Base-by-base conservation (phyloP, 1,140 invertebrate species). In the Berghia stephanieae region DNA sequence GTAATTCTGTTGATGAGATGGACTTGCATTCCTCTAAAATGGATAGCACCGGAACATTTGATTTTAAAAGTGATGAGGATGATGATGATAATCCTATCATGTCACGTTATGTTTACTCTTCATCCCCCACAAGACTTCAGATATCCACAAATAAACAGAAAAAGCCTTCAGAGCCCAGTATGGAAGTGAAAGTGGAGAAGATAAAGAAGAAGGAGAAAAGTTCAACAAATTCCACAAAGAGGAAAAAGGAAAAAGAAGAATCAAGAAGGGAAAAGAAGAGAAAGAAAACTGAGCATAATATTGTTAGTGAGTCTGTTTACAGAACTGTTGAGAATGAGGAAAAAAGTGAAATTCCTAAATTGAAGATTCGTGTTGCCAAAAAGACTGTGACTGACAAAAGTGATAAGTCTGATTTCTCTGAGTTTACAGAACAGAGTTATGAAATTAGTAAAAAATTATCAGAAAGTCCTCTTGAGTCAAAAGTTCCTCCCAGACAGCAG, bases 31-130 rank as follows among this genome's bases (percentile, higher is more conserved):
- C 49, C 38, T 31, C 74, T 16, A 81, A 79, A 75, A 67, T 74
- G 31, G 78, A 76, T 77, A 79, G 49, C 69, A 73, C 69, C 16
- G 72, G 81, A 69, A 82, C 83, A 0, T 86, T 84, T 82, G 85
- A 85, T 75, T 86, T 85, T 77, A 79, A 82, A 68, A 86, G 85
- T 83, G 85, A 85, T 75, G 86, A 86, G 75, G 81, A 82, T 46
- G 84, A 86, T n/a, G 78, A 83, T 69, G 77, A n/a, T n/a, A n/a
- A 78, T 13, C 76, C 78, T 18, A 27, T 36, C 31, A 67, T 77
- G 66, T 43, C 43, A 43, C 27, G 78, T n/a, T 75, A 77, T 44
- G 77, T 86, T 3, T 82, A 83, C 21, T 82, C 83, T 10, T 73
- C 81, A 2, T 84, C 85, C 2, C 84, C 86, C 46, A 83, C 82